These are phyloP conservation scores for Netelia fuscicornis DNA, from an alignment of 2,888 invertebrate genomes.

Conservation along the genomic window DNA sequence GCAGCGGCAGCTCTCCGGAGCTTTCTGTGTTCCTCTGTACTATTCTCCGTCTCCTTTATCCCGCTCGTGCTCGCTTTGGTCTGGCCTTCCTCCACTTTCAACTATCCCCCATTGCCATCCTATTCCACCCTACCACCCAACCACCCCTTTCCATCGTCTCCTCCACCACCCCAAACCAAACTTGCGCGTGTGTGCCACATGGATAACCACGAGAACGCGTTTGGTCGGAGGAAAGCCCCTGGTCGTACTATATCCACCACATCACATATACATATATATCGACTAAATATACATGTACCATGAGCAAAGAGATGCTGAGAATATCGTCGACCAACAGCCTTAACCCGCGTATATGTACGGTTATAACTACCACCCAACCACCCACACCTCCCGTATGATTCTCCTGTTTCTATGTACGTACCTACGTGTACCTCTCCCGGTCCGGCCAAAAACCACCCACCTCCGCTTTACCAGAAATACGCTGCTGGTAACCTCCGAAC, in stretches of 20 bases:
- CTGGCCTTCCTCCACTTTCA: slow-evolving; percentile 74
- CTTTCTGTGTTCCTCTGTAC: slow-evolving; percentile 59
- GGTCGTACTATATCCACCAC: neutral
- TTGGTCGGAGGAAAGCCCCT: slow-evolving; percentile 45
- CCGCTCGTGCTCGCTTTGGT: slow-evolving; percentile 80
- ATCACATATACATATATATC: slow-evolving; percentile 7
- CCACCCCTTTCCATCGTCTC: neutral
- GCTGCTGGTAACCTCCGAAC: slow-evolving; percentile 56
- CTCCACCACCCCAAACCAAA: neutral
- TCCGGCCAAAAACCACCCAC: slow-evolving; percentile 67
- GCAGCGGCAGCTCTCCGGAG: slow-evolving; percentile 52
- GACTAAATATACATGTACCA: neutral
- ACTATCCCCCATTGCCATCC: slow-evolving; percentile 78
- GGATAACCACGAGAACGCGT: slow-evolving; percentile 43
- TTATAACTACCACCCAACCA: slow-evolving; percentile 20
- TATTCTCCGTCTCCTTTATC: slow-evolving; percentile 80
- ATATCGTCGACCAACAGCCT: slow-evolving; percentile 56
- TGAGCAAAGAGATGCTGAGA: slow-evolving; percentile 57
- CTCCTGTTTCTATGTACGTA: slow-evolving; percentile 61
- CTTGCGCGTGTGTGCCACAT: slow-evolving; percentile 18
- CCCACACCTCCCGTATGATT: slow-evolving; percentile 13
- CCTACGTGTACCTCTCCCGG: slow-evolving; percentile 26
- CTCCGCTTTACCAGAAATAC: slow-evolving; percentile 41
- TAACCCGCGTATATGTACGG: slow-evolving; percentile 38
- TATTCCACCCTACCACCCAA: slow-evolving; percentile 56